phyloP scores from a whole-genome alignment of 2,888 invertebrate species.

The Melikaiella ostensackeni region DNA sequence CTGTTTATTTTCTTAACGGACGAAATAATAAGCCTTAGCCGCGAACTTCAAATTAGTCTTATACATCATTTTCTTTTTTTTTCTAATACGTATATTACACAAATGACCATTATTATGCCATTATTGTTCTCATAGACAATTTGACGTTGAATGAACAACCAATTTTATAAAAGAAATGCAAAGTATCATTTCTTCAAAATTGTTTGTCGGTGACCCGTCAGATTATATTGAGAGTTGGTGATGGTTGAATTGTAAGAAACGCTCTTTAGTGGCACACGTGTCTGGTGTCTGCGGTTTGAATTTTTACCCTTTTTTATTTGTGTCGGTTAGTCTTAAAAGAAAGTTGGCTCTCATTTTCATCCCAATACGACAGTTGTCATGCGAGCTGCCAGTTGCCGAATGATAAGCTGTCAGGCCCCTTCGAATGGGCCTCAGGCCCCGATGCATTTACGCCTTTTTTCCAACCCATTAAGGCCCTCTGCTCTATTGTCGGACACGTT shows the following conservation, averaged over 20 bases:
- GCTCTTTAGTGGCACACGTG: conserved; percentile 28
- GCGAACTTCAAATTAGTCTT: conserved; percentile 24
- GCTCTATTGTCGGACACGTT: conserved; percentile 52
- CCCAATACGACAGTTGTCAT: conserved; percentile 58
- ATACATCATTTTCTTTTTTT: neutral
- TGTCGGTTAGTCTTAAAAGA: conserved; percentile 26
- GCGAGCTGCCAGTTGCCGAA: conserved; percentile 47
- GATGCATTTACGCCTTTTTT: conserved; percentile 44
- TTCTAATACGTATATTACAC: neutral
- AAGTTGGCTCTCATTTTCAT: conserved; percentile 47
- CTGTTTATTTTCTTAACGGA: conserved; percentile 73
- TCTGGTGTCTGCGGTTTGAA: conserved; percentile 28
- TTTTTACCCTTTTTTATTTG: neutral
- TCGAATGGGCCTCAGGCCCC: conserved; percentile 25
- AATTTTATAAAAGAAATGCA: conserved; percentile 12
- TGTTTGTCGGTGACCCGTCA: conserved; percentile 17
- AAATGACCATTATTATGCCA: conserved; percentile 10
- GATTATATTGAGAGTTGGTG: neutral
- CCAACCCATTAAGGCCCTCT: conserved; percentile 51
- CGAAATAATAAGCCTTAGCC: conserved; percentile 68
- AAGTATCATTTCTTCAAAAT: neutral
- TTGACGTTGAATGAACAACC: neutral
- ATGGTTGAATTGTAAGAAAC: neutral
- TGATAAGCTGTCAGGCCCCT: conserved; percentile 39
- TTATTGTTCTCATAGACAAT: neutral